These are phyloP conservation scores for Anthrax anthrax DNA, from an alignment of 2,888 invertebrate species.

Conservation along the genomic window DNA sequence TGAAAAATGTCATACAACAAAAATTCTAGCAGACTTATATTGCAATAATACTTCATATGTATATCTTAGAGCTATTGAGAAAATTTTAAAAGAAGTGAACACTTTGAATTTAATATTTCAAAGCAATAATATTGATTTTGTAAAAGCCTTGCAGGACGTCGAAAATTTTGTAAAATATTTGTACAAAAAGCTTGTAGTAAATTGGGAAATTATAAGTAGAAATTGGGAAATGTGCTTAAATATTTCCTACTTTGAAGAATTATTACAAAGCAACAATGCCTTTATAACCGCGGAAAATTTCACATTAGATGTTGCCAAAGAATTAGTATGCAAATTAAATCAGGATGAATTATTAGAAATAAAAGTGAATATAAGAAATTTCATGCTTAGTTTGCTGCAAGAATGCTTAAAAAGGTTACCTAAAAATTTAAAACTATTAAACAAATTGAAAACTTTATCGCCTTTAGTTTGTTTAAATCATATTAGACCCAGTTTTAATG, in stretches of 20 bases:
- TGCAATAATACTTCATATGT: neutral
- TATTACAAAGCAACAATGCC: too few species aligned
- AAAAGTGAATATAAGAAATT: too few species aligned
- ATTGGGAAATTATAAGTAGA: too few species aligned
- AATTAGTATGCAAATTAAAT: too few species aligned
- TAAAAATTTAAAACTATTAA: neutral
- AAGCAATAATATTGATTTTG: neutral
- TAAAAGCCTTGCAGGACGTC: too few species aligned
- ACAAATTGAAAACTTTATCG: neutral
- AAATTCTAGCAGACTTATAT: neutral
- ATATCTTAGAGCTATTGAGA: neutral
- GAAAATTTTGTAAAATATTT: too few species aligned
- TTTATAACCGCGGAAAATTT: too few species aligned
- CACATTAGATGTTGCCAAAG: too few species aligned
- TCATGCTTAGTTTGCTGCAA: too few species aligned
- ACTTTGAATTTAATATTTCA: neutral
- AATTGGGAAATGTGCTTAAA: too few species aligned
- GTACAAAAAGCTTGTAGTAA: too few species aligned
- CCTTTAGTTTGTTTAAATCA: neutral
- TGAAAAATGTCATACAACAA: slow-evolving; percentile 8
- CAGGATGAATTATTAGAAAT: neutral
- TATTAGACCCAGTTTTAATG: neutral
- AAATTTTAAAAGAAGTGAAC: neutral
- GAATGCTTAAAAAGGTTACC: neutral
- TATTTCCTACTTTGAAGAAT: too few species aligned